Evolutionary conservation across 2,797 vertebrate species (phyloP), one percentile per base, ranked within the genome.

Genomic region (Karalla daura): DNA sequence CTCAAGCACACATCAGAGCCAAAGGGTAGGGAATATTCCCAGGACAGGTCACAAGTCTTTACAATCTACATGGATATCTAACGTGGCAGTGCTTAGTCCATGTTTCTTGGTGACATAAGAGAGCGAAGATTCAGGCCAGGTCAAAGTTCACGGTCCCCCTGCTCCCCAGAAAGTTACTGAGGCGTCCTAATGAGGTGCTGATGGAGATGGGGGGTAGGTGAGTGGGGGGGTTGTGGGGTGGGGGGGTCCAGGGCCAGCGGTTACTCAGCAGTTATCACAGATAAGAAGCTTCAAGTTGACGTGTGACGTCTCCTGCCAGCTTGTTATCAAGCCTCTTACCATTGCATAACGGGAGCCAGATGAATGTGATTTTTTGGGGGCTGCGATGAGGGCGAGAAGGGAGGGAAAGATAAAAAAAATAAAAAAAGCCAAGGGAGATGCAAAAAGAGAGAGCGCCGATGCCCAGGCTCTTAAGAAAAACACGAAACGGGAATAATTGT

Each of bases 241-340:
- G 10, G 46, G 53, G 20, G 21, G 6, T 71, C 65, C 62, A 46
- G 47, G 63, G 83, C 81, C 78, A 64, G 76, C 60, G 75, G 83
- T 86, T 80, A 76, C 68, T 86, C 86, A 83, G 77, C 83, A 80
- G 70, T 72, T 84, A 88, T 87, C 88, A 81, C 47, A 72, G 66
- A 83, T 28, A 76, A 51, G 72, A 74, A 83, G 40, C 54, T 39
- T 88, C 79, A 81, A 77, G 53, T 86, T 86, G 88, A 88, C 35
- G 23, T 84, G 69, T 84, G 69, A 91, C 76, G 81, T 68, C 70
- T 76, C 80, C 77, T 86, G 86, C 86, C 87, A 89, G 84, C 82
- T 83, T 84, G 73, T 90, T 86, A 84, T 88, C 76, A 76, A 75
- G 70, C 67, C 71, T 69, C 50, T 70, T 77, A 23, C 59, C 63